phyloP scores from a whole-genome alignment of 2,113 vertebrate species.

The Danionella cerebrum region DNA sequence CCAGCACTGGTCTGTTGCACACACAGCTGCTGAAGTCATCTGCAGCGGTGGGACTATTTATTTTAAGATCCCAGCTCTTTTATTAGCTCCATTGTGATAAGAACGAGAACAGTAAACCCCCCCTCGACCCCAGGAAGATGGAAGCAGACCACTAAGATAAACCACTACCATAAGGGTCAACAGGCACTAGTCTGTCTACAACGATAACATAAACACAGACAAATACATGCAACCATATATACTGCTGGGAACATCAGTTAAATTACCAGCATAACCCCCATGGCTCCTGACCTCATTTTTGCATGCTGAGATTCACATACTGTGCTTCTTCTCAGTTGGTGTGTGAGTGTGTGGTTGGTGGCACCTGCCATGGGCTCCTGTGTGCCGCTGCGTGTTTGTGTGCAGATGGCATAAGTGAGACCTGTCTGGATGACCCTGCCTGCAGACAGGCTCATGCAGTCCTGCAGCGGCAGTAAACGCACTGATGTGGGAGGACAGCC shows the following conservation, averaged over 20 bases:
- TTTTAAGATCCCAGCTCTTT: conserved; percentile 2
- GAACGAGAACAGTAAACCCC: conserved; percentile 6
- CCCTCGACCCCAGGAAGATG: background rate
- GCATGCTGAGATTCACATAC: background rate
- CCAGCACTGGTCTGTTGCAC: background rate
- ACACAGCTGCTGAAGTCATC: background rate
- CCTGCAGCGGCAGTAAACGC: background rate
- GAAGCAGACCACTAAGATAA: background rate
- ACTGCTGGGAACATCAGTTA: background rate
- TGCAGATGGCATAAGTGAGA: conserved; percentile 27
- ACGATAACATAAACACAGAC: background rate
- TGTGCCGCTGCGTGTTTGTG: conserved; percentile 10
- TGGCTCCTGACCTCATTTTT: background rate
- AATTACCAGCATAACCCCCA: background rate
- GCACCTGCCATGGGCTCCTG: conserved; percentile 2
- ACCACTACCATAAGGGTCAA: background rate
- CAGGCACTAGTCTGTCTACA: conserved; percentile 2
- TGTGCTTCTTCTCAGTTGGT: background rate
- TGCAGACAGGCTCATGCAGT: background rate
- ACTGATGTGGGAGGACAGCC: conserved; percentile 19
- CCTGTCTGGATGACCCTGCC: conserved; percentile 16
- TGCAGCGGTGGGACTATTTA: background rate
- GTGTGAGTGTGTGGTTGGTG: background rate
- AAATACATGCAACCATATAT: background rate
- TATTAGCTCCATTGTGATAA: background rate